Evolutionary conservation across 2,888 invertebrate species (phyloP).

Genomic region (Acleris emargana): DNA sequence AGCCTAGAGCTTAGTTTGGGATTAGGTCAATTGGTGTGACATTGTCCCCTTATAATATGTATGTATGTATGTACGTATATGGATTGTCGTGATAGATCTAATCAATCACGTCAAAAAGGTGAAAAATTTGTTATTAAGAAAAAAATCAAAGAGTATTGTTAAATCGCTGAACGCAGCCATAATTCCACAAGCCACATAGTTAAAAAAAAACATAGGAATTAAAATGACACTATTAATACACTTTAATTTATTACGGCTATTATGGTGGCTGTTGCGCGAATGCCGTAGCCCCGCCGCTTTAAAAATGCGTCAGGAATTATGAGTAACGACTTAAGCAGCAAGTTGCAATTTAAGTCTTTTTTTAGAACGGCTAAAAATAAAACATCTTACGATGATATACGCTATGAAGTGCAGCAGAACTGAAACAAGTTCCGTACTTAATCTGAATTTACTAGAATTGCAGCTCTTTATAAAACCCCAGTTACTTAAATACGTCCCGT

Average conservation of each 20-base stretch:
- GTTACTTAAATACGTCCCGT: too few species aligned
- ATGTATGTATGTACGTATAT: too few species aligned
- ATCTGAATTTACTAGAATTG: too few species aligned
- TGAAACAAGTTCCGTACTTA: too few species aligned
- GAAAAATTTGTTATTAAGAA: too few species aligned
- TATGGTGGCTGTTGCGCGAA: slow-evolving; percentile 45
- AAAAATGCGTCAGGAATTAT: slow-evolving; percentile 31
- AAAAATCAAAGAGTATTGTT: background rate
- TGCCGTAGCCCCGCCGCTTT: slow-evolving; percentile 37
- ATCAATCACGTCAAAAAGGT: too few species aligned
- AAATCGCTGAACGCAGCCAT: background rate
- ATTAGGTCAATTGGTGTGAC: too few species aligned
- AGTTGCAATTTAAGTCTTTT: slow-evolving; percentile 4
- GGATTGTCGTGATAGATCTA: too few species aligned
- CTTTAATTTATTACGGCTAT: slow-evolving; percentile 45
- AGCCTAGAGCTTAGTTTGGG: too few species aligned
- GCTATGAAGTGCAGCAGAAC: background rate
- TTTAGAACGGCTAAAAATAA: slow-evolving; percentile 30
- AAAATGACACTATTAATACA: slow-evolving; percentile 24
- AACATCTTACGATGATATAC: background rate
- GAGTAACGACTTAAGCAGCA: slow-evolving; percentile 20
- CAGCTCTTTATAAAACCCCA: too few species aligned
- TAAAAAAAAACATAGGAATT: slow-evolving; percentile 1
- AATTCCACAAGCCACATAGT: background rate
- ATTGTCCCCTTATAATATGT: too few species aligned